Evolutionary conservation across 2,888 invertebrate genomes (phyloP).

Genomic region (Yponomeuta sedellus): DNA sequence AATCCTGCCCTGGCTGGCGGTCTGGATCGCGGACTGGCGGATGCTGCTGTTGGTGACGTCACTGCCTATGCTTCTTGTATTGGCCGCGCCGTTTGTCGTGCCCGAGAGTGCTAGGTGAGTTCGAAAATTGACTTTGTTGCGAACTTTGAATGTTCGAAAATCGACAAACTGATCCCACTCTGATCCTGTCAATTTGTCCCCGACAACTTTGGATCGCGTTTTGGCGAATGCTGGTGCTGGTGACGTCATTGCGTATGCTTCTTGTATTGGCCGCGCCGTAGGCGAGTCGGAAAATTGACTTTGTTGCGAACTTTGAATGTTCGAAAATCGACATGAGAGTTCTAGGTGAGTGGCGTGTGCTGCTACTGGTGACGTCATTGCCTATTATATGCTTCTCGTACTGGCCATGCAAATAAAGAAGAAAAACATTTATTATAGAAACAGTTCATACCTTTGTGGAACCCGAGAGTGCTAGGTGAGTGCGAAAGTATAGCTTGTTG

Average conservation of each 20-base stretch:
- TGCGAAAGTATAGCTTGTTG: not conserved
- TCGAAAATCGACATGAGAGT: too few species aligned
- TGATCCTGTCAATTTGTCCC: too few species aligned
- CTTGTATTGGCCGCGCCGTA: slow-evolving; percentile 48
- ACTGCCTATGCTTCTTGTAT: slow-evolving; percentile 49
- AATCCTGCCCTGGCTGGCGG: slow-evolving; percentile 64
- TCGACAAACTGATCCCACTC: too few species aligned
- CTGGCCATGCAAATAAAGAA: slow-evolving; percentile 48
- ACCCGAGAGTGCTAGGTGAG: slow-evolving; percentile 47
- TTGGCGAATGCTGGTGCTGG: slow-evolving; percentile 59
- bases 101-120: slow-evolving; percentile 67
- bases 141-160: too few species aligned
- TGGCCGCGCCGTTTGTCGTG: slow-evolving; percentile 50
- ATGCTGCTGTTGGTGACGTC: slow-evolving; percentile 57
- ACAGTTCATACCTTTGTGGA: too few species aligned
- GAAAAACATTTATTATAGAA: too few species aligned
- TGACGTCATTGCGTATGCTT: slow-evolving; percentile 58
- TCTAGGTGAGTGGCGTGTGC: slow-evolving; percentile 66
- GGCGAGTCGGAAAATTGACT: slow-evolving; percentile 33
- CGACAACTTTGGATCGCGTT: slow-evolving; percentile 40
- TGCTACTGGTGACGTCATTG: slow-evolving; percentile 55
- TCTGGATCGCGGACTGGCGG: slow-evolving; percentile 61
- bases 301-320: slow-evolving; percentile 16
- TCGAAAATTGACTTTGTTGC: slow-evolving; percentile 18
- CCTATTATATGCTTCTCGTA: slow-evolving; percentile 54